Evolutionary conservation across 35 echinoderm and acorn worm genomes (phyloP).

Genomic region (Stichopus chloronotus): DNA sequence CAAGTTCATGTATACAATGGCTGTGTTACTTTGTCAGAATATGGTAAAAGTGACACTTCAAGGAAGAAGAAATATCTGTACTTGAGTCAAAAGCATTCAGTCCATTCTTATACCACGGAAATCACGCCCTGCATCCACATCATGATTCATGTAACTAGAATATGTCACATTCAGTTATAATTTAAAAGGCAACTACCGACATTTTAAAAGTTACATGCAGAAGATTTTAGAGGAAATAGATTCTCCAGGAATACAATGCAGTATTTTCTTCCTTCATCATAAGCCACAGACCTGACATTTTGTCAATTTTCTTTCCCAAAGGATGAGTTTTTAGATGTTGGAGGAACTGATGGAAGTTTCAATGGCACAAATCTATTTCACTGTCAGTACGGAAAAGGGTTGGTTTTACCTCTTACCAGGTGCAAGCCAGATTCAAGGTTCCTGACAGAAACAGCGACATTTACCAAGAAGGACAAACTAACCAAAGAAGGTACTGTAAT

Average conservation of each 20-base stretch:
- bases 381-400: constrained; percentile 28
- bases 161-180: too few relatives aligned
- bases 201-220: too few relatives aligned
- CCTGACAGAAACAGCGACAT: constrained; percentile 26
- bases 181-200: too few relatives aligned
- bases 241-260: background rate
- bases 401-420: constrained; percentile 13
- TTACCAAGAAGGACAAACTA: constrained; percentile 23
- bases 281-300: background rate
- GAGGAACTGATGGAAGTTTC: constrained; percentile 39
- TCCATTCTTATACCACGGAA: too few relatives aligned
- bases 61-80: too few relatives aligned
- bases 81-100: too few relatives aligned
- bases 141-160: too few relatives aligned
- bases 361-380: background rate
- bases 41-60: too few relatives aligned
- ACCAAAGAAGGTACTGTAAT: constrained; percentile 6
- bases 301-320: background rate
- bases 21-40: too few relatives aligned
- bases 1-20: background rate
- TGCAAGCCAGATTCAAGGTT: constrained; percentile 16
- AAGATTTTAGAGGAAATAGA: too few relatives aligned
- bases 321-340: constrained; percentile 22
- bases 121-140: too few relatives aligned
- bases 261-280: background rate